These are phyloP conservation scores for Polietes domitor DNA, from an alignment of 2,888 invertebrate species.

Conservation along the genomic window DNA sequence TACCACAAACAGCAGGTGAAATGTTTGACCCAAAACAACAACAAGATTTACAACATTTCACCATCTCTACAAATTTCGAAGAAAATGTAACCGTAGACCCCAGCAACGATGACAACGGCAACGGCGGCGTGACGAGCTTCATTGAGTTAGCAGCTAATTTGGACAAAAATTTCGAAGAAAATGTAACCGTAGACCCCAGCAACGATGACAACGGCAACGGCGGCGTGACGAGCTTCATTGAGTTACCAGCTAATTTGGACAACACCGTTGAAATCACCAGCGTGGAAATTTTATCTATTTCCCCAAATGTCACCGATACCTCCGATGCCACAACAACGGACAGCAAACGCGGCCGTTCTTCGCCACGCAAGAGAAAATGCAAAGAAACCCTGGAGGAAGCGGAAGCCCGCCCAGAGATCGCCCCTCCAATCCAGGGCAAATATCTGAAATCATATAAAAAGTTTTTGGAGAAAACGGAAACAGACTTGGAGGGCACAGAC, in stretches of 20 bases:
- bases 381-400: neutral
- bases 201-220: too few species aligned
- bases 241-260: too few species aligned
- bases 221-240: neutral
- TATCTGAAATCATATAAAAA: neutral
- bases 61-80: neutral
- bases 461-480: constrained; percentile 6
- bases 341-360: neutral
- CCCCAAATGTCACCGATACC: neutral
- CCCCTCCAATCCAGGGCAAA: neutral
- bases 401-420: neutral
- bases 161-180: neutral
- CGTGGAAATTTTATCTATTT: neutral
- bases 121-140: neutral
- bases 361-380: constrained; percentile 5
- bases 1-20: constrained; percentile 12
- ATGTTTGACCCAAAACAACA: constrained; percentile 14
- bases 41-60: constrained; percentile 9
- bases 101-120: too few species aligned
- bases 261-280: neutral
- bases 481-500: too few species aligned
- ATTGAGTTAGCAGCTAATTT: too few species aligned
- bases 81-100: neutral
- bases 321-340: neutral
- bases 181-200: neutral